Conservation (phyloP, 2,888 invertebrate genomes). For the Eupsilia transversa region DNA sequence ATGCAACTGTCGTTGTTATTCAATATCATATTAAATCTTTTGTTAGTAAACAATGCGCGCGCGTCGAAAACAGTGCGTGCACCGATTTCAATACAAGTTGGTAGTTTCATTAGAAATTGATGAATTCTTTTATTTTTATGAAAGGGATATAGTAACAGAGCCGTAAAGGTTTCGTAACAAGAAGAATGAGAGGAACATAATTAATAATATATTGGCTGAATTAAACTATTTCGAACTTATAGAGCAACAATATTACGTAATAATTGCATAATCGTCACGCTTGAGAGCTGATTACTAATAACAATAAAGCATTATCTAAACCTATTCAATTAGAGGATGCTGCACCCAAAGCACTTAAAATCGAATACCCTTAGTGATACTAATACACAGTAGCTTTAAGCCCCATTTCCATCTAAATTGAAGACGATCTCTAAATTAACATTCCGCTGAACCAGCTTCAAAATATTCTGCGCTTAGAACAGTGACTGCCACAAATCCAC, state of each 20-base stretch:
- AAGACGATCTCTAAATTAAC: constrained; percentile 1
- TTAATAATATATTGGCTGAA: neutral
- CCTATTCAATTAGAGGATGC: neutral
- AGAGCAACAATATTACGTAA: neutral
- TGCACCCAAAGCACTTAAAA: neutral
- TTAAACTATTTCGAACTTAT: neutral
- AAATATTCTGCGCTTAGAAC: constrained; percentile 23
- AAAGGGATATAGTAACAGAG: constrained; percentile 17
- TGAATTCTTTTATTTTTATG: constrained; percentile 41
- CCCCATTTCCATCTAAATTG: neutral
- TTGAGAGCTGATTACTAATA: neutral
- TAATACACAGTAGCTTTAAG: neutral
- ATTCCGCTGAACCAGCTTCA: neutral
- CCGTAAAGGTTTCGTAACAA: constrained; percentile 34
- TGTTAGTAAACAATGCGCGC: constrained; percentile 49
- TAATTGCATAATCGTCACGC: neutral
- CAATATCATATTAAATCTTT: constrained; percentile 48
- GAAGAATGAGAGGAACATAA: neutral
- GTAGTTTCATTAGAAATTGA: constrained; percentile 38
- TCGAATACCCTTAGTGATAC: neutral
- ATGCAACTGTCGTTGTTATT: constrained; percentile 43
- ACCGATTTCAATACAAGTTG: constrained; percentile 18
- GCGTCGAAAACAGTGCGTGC: constrained; percentile 33
- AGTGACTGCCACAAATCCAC: constrained; percentile 41
- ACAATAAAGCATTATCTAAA: neutral